Conservation (phyloP, 2,888 invertebrate species). For the Lydus trimaculatus region DNA sequence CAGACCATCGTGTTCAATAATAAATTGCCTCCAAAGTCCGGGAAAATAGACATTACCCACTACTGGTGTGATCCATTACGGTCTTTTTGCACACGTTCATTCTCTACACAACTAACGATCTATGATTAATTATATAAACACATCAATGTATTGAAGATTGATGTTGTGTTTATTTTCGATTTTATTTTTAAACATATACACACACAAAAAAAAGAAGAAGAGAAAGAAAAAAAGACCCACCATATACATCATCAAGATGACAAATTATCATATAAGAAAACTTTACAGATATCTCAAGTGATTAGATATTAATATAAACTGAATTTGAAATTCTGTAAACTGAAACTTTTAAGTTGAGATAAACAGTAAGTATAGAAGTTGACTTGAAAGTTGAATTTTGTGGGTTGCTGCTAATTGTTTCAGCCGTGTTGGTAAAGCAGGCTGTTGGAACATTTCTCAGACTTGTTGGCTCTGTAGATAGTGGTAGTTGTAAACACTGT, state of each 20-base stretch:
- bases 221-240: no score
- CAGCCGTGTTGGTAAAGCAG: background rate
- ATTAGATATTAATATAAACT: background rate
- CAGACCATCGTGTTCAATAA: constrained; percentile 1
- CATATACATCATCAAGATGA: background rate
- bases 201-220: no score
- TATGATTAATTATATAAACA: constrained; percentile 17
- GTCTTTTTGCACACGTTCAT: constrained; percentile 11
- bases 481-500: background rate
- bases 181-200: background rate
- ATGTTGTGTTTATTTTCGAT: constrained; percentile 1
- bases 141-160: constrained; percentile 14
- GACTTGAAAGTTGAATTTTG: background rate
- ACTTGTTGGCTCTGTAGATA: constrained; percentile 2
- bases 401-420: constrained; percentile 6
- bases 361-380: background rate
- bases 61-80: constrained; percentile 14
- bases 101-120: constrained; percentile 11
- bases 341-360: background rate
- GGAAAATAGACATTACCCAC: constrained; percentile 16
- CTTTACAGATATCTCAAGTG: background rate
- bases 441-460: background rate
- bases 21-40: constrained; percentile 15
- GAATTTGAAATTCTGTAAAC: background rate
- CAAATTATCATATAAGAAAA: background rate